These are phyloP conservation scores for Brachionus asplanchnoidis DNA, from an alignment of 1,140 invertebrate species.

Conservation along the genomic window DNA sequence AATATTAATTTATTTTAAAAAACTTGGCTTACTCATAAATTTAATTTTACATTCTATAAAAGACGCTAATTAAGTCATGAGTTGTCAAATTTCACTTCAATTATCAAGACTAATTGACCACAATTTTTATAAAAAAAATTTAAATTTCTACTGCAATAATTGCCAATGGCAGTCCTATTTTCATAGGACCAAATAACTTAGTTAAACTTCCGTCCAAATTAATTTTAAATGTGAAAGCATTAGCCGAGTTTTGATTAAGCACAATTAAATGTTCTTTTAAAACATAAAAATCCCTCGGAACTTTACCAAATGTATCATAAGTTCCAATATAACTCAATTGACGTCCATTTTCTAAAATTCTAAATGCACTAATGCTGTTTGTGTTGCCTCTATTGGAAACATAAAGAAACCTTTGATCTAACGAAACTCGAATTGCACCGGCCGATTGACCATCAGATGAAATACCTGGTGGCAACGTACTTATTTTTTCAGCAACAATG, in stretches of 20 bases:
- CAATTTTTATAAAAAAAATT: too few relatives aligned
- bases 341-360: neutral
- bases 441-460: slow-evolving; percentile 13
- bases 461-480: neutral
- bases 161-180: neutral
- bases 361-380: slow-evolving; percentile 21
- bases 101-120: too few relatives aligned
- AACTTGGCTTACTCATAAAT: too few relatives aligned
- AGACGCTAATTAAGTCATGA: too few relatives aligned
- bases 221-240: neutral
- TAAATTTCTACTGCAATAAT: neutral
- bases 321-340: slow-evolving; percentile 3
- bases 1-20: too few relatives aligned
- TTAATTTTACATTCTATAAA: too few relatives aligned
- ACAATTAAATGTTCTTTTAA: slow-evolving; percentile 23
- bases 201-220: slow-evolving; percentile 5
- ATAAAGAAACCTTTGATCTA: slow-evolving; percentile 25
- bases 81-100: too few relatives aligned
- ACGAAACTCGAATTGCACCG: slow-evolving; percentile 16
- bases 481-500: slow-evolving; percentile 3
- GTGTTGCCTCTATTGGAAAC: slow-evolving; percentile 16
- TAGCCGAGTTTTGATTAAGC: slow-evolving; percentile 10
- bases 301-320: slow-evolving; percentile 25
- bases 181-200: neutral
- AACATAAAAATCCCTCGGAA: slow-evolving; percentile 2